These are phyloP conservation scores for Sarcophaga rosellei DNA, from an alignment of 2,888 invertebrate species.

Conservation along the genomic window DNA sequence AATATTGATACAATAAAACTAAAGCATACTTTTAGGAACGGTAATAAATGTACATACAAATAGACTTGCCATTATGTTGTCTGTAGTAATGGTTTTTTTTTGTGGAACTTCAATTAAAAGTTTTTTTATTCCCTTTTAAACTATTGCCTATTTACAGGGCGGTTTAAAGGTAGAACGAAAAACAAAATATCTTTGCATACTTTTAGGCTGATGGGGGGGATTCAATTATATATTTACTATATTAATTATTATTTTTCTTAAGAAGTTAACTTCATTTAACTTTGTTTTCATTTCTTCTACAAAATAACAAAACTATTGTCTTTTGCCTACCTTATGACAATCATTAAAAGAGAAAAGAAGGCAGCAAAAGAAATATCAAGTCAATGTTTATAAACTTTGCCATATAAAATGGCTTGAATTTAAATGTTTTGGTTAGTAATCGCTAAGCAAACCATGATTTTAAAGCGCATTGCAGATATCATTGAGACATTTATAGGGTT, in stretches of 20 bases:
- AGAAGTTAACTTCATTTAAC: background rate
- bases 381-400: conserved; percentile 17
- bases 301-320: background rate
- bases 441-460: background rate
- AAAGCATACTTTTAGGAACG: too few relatives aligned
- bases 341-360: background rate
- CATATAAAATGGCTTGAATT: background rate
- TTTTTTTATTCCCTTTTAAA: background rate
- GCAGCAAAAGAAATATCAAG: background rate
- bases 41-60: too few relatives aligned
- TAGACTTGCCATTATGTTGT: background rate
- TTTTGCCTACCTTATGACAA: background rate
- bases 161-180: background rate
- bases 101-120: background rate
- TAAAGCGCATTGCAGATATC: conserved; percentile 70
- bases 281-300: background rate
- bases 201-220: background rate
- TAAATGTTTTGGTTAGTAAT: background rate
- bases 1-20: too few relatives aligned
- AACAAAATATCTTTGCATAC: background rate
- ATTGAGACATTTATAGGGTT: conserved; percentile 65
- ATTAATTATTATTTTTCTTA: background rate
- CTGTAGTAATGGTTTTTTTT: background rate
- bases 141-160: too few relatives aligned
- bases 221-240: conserved; percentile 5